Conservation (phyloP, 2,797 vertebrate species). For the Botia kubotai region DNA sequence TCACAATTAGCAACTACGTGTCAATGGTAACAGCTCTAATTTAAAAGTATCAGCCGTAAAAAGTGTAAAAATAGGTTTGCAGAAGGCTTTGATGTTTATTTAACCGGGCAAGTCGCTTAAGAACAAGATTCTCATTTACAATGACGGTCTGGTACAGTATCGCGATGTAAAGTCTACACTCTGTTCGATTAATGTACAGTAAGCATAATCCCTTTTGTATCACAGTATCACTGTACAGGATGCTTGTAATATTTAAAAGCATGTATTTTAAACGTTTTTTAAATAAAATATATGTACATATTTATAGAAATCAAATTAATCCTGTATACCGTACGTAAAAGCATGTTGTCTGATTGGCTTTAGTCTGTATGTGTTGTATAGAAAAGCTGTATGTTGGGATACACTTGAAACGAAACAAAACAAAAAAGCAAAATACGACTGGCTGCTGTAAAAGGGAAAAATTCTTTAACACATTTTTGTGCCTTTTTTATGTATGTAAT, state of each 20-base stretch:
- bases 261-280: slow-evolving; percentile 82
- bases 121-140: not conserved
- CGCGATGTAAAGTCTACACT: slow-evolving; percentile 30
- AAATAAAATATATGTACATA: slow-evolving; percentile 73
- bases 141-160: slow-evolving; percentile 3
- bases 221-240: slow-evolving; percentile 88
- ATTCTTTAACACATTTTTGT: slow-evolving; percentile 92
- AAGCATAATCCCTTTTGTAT: slow-evolving; percentile 79
- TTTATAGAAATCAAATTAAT: slow-evolving; percentile 66
- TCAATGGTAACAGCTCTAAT: slow-evolving; percentile 1
- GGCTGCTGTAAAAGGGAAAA: slow-evolving; percentile 80
- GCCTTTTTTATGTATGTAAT: slow-evolving; percentile 97
- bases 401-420: slow-evolving; percentile 84
- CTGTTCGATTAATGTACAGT: slow-evolving; percentile 62
- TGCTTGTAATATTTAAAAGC: slow-evolving; percentile 90
- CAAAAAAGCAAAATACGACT: slow-evolving; percentile 78
- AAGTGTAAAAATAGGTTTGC: slow-evolving; percentile 19
- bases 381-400: slow-evolving; percentile 87
- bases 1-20: slow-evolving; percentile 15
- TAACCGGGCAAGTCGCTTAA: slow-evolving; percentile 6
- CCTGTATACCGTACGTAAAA: slow-evolving; percentile 70
- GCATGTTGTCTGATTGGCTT: slow-evolving; percentile 85
- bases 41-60: slow-evolving; percentile 16
- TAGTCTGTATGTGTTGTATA: slow-evolving; percentile 82
- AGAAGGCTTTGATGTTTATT: slow-evolving; percentile 22